Base-by-base conservation (phyloP, 2,113 vertebrate genomes). In the Sminthopsis crassicaudata region DNA sequence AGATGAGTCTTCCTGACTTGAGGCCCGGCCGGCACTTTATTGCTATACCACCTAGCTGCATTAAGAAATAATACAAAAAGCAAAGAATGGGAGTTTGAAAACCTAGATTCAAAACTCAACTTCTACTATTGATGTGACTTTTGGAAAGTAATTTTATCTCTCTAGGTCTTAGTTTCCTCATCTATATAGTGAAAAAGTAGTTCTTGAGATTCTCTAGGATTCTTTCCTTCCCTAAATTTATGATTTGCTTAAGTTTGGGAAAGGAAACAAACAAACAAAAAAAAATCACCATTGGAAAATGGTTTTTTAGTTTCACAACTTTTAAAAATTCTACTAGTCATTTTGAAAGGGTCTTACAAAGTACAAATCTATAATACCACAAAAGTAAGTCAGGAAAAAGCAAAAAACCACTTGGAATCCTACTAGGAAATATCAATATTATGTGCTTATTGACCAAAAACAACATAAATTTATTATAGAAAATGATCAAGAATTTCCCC, bases 151-250 rank as follows among this genome's bases (percentile, higher is more conserved):
- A 76, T 36, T 23, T 1, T 19, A 25, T 12, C 24, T 84, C 26
- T 42, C 10, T 12, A 53, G 12, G 24, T n/a, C 93, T 50, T 10
- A 0, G 26, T 91, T 52, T 88, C 55, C 57, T 60, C 14, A 23
- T 52, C 30, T 94, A 14, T 89, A 54, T 46, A 46, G 26, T 27
- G 9, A n/a, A 46, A 46, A 7, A 23, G 6, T 26, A 11, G 27
- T 46, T 1, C 36, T 22, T 22, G n/a, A 76, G 67, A 76, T 42
- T 22, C 36, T 76, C 67, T 42, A 93, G 67, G 12, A 53, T 57
- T 94, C 48, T 93, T 67, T 67, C 89, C 93, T 94, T 95, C 93
- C 95, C 94, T 94, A 54, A 90, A 93, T 93, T 54, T 92, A n/a
- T 96, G 54, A 89, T 55, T 89, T 90, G 36, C 53, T 92, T 67